A percentile compares a stretch with the other conserved stretches of the same genome.
Conservation (phyloP, 2,113 vertebrate species). For the Leucopsar rothschildi region DNA sequence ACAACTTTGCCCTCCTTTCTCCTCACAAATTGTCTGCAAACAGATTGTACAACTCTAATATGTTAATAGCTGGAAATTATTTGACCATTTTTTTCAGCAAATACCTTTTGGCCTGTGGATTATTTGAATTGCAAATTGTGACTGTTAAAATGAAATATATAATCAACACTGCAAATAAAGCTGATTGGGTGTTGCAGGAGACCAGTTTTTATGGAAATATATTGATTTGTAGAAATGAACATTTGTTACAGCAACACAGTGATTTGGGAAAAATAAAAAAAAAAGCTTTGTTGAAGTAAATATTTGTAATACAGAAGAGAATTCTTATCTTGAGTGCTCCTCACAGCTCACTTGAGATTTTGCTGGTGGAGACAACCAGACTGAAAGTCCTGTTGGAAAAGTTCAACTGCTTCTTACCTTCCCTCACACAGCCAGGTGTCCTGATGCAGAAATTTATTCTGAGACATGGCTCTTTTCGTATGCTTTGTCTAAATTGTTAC, state of each 20-base stretch:
- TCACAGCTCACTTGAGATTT: neutral
- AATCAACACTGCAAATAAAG: slow-evolving; percentile 19
- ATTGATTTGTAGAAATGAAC: neutral
- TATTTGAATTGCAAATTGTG: slow-evolving; percentile 28
- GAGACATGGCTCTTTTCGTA: neutral
- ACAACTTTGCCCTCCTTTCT: slow-evolving; percentile 26
- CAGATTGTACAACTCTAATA: slow-evolving; percentile 18
- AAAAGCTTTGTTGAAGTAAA: neutral
- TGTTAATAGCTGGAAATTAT: slow-evolving; percentile 29
- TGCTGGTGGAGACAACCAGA: neutral
- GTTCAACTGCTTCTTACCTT: neutral
- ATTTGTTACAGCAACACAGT: neutral
- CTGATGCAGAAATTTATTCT: neutral
- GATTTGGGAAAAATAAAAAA: neutral
- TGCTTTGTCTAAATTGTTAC: neutral
- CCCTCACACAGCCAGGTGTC: neutral
- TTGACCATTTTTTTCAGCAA: slow-evolving; percentile 16
- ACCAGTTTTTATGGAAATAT: neutral
- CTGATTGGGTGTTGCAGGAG: neutral
- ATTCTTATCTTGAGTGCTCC: neutral
- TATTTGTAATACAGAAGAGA: neutral
- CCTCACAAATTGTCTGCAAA: slow-evolving; percentile 35
- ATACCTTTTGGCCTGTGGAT: slow-evolving; percentile 25
- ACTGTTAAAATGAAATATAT: slow-evolving; percentile 21
- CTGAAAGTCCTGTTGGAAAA: neutral